These are phyloP conservation scores for Caenorhabditis sp. DNA, from an alignment of 2,888 invertebrate species.

Conservation along the genomic window DNA sequence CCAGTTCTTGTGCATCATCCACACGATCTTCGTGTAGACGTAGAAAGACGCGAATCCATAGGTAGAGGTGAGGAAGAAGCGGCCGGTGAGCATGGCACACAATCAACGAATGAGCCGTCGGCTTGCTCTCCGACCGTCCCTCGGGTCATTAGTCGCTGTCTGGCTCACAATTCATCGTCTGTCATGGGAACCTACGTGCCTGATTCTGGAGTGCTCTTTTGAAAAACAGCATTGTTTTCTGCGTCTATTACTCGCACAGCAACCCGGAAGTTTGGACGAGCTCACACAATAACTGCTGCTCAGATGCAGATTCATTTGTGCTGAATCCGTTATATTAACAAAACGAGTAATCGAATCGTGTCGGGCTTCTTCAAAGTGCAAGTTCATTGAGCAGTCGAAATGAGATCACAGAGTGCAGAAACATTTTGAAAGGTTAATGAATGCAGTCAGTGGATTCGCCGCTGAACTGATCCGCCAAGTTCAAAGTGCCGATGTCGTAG, in stretches of 20 bases:
- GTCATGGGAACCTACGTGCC: too few species aligned
- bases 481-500: conserved; percentile 48
- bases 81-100: conserved; percentile 28
- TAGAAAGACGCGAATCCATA: conserved; percentile 20
- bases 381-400: conserved; percentile 3
- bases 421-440: conserved; percentile 16
- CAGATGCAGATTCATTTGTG: too few species aligned
- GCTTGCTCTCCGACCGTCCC: conserved; percentile 21
- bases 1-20: conserved; percentile 34
- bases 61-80: conserved; percentile 21
- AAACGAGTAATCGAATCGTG: neutral
- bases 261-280: too few species aligned
- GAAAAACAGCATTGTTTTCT: too few species aligned
- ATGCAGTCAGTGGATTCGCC: conserved; percentile 48
- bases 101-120: neutral
- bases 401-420: conserved; percentile 8
- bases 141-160: conserved; percentile 12
- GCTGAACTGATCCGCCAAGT: conserved; percentile 37
- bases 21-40: conserved; percentile 18
- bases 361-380: too few species aligned
- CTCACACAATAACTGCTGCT: too few species aligned
- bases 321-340: too few species aligned
- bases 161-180: too few species aligned
- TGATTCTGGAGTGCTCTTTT: too few species aligned
- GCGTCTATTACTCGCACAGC: too few species aligned